Conservation (phyloP, 53 echinoderm and acorn worm genomes). For the Stichopus horrens region DNA sequence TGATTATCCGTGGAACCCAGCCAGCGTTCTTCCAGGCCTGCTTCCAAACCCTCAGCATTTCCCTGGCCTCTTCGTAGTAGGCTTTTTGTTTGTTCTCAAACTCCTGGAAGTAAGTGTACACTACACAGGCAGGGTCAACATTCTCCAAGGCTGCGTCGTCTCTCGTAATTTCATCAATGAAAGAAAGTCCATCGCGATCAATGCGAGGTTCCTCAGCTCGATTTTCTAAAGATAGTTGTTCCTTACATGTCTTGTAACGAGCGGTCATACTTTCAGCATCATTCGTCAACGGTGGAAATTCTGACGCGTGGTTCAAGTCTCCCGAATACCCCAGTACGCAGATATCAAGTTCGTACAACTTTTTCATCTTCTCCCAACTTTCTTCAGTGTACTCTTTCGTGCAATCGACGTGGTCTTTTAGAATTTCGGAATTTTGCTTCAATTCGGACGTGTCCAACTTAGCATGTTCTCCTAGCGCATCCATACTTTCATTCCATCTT, state of each 20-base stretch:
- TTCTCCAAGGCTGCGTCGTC: background rate
- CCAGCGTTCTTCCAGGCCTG: background rate
- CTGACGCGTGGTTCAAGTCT: background rate
- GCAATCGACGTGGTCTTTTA: background rate
- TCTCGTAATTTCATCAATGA: background rate
- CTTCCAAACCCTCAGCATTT: slow-evolving; percentile 2
- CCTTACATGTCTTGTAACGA: background rate
- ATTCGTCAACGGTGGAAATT: background rate
- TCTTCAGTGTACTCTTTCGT: background rate
- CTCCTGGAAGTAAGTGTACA: slow-evolving; percentile 10
- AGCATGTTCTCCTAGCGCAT: background rate
- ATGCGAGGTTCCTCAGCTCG: background rate
- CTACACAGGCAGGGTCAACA: background rate
- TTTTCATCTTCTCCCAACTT: background rate
- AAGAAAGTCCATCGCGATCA: background rate
- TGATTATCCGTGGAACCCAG: background rate
- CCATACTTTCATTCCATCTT: slow-evolving; percentile 23
- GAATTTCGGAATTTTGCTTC: background rate
- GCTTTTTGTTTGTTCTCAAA: background rate
- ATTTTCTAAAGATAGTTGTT: background rate
- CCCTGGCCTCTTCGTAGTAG: background rate
- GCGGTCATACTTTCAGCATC: background rate
- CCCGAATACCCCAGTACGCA: slow-evolving; percentile 22
- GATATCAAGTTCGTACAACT: slow-evolving; percentile 12
- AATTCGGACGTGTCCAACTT: background rate